Evolutionary conservation across 1,140 invertebrate genomes (phyloP).

Genomic region (Nixonia krombeini): DNA sequence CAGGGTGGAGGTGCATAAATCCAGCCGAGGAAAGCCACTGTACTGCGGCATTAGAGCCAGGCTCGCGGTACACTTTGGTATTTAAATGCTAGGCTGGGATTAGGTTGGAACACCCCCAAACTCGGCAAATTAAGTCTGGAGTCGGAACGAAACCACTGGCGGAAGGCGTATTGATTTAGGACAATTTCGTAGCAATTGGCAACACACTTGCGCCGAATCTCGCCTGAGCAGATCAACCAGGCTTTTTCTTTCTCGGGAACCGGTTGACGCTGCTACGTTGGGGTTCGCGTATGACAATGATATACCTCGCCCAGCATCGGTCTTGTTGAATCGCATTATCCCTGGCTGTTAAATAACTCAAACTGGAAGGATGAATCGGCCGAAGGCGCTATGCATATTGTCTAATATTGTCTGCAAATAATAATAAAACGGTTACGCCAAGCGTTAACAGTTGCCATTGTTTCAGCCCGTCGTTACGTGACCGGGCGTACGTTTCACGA

Average conservation of each 20-base stretch:
- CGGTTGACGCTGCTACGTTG: too few relatives aligned
- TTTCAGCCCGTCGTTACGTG: slow-evolving; percentile 55
- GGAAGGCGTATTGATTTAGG: slow-evolving; percentile 26
- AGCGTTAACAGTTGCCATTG: slow-evolving; percentile 63
- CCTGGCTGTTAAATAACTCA: slow-evolving; percentile 42
- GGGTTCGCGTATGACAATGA: too few relatives aligned
- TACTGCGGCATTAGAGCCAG: slow-evolving; percentile 53
- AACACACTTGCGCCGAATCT: background rate
- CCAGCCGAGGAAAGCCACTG: slow-evolving; percentile 36
- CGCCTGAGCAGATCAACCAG: background rate
- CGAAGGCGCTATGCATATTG: slow-evolving; percentile 56
- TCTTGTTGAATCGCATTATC: slow-evolving; percentile 42
- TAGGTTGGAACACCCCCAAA: slow-evolving; percentile 19
- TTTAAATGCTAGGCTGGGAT: slow-evolving; percentile 58
- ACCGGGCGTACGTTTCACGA: slow-evolving; percentile 35
- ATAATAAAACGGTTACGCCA: slow-evolving; percentile 66
- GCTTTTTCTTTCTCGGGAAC: too few relatives aligned
- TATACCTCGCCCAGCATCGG: too few relatives aligned
- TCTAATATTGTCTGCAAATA: slow-evolving; percentile 63
- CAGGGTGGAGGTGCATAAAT: slow-evolving; percentile 53
- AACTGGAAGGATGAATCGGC: slow-evolving; percentile 52
- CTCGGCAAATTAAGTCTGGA: slow-evolving; percentile 41
- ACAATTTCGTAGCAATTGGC: background rate
- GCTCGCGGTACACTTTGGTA: slow-evolving; percentile 55
- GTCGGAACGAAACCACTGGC: slow-evolving; percentile 6